These are phyloP conservation scores for Zosterops borbonicus DNA, from an alignment of 2,113 vertebrate species.

Conservation along the genomic window DNA sequence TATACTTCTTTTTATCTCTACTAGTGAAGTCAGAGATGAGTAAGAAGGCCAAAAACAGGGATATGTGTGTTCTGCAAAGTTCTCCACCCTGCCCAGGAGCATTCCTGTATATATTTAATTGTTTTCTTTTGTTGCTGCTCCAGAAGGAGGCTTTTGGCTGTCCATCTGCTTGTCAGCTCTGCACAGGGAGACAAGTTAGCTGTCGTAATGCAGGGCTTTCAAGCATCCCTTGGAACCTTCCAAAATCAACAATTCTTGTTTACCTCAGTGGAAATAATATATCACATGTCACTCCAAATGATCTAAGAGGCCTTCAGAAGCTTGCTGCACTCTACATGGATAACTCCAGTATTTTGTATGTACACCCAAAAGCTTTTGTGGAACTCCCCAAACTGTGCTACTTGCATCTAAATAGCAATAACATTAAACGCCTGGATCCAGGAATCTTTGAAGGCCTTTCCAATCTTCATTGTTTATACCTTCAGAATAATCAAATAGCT, in stretches of 20 bases:
- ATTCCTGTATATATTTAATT: slow-evolving; percentile 58
- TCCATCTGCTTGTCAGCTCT: slow-evolving; percentile 69
- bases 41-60: slow-evolving; percentile 65
- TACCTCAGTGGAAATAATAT: slow-evolving; percentile 76
- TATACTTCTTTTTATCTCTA: slow-evolving; percentile 68
- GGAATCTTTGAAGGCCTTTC: slow-evolving; percentile 73
- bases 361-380: slow-evolving; percentile 71
- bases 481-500: slow-evolving; percentile 72
- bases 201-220: slow-evolving; percentile 70
- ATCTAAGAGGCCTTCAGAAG: slow-evolving; percentile 62
- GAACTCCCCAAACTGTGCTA: slow-evolving; percentile 61
- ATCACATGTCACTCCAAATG: slow-evolving; percentile 47
- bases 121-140: slow-evolving; percentile 65
- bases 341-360: slow-evolving; percentile 60
- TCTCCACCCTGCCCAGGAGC: slow-evolving; percentile 42
- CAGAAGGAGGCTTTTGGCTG: slow-evolving; percentile 67
- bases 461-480: slow-evolving; percentile 66
- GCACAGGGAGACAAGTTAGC: slow-evolving; percentile 69
- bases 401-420: slow-evolving; percentile 74
- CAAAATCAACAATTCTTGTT: slow-evolving; percentile 57
- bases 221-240: slow-evolving; percentile 61
- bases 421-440: slow-evolving; percentile 69
- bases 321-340: slow-evolving; percentile 70
- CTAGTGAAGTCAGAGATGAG: slow-evolving; percentile 69
- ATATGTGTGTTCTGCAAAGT: slow-evolving; percentile 68